These are phyloP conservation scores for Enteromius fasciolatus DNA, from an alignment of 2,797 vertebrate genomes.

Conservation along the genomic window DNA sequence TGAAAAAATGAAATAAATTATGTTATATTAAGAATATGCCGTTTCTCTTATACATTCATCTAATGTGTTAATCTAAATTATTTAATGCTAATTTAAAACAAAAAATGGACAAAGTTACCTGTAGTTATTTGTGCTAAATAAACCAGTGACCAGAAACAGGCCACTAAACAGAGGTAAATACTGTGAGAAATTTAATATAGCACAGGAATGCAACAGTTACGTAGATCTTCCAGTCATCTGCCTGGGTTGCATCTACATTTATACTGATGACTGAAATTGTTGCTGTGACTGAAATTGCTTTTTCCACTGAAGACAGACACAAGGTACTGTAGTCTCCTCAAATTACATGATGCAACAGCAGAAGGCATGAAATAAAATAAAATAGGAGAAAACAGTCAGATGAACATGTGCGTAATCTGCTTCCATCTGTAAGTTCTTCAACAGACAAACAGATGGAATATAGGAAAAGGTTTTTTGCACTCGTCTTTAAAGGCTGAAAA, in stretches of 20 bases:
- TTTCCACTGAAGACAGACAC: neutral
- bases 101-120: neutral
- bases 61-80: neutral
- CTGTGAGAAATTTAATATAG: neutral
- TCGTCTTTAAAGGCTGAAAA: neutral
- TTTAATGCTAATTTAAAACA: neutral
- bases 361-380: neutral
- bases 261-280: neutral
- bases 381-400: neutral
- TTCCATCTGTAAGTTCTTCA: neutral
- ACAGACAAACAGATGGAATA: neutral
- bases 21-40: neutral
- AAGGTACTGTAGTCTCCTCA: neutral
- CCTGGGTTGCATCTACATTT: conserved; percentile 7
- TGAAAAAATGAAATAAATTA: neutral
- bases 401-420: neutral
- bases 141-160: neutral
- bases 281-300: neutral
- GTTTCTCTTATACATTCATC: neutral
- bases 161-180: neutral
- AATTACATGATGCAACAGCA: neutral
- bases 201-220: neutral
- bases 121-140: neutral
- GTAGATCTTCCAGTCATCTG: neutral
- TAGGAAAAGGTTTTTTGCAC: neutral